A percentile compares a stretch with the other conserved stretches of the same genome.
Conservation (phyloP, 2,888 invertebrate genomes). For the Agrenia bidenticulata region DNA sequence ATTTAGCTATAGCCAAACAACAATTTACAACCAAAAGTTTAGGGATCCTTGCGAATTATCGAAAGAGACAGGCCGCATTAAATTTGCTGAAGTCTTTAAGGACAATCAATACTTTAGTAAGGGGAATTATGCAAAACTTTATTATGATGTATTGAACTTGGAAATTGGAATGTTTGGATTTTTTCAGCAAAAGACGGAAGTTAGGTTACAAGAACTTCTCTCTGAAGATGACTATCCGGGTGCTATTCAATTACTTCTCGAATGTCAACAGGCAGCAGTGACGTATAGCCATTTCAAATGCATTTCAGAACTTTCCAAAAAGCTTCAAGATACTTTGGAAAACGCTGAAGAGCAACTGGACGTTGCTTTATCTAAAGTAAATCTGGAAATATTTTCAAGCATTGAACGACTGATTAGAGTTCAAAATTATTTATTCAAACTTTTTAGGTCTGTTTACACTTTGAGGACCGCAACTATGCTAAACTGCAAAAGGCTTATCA, state of each 20-base stretch:
- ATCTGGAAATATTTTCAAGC: neutral
- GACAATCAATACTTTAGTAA: conserved; percentile 76
- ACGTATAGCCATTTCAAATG: conserved; percentile 87
- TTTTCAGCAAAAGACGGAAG: conserved; percentile 76
- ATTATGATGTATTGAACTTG: conserved; percentile 50
- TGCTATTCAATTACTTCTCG: conserved; percentile 84
- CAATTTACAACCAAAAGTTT: conserved; percentile 83
- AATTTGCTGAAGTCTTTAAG: conserved; percentile 76
- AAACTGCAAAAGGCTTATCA: conserved; percentile 85
- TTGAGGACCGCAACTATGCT: conserved; percentile 75
- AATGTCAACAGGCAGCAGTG: conserved; percentile 81
- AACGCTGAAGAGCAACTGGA: conserved; percentile 90
- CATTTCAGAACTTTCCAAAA: conserved; percentile 79
- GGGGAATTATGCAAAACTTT: conserved; percentile 43
- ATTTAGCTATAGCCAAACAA: conserved; percentile 73
- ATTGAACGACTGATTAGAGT: neutral
- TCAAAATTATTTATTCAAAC: conserved; percentile 14
- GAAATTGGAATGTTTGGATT: conserved; percentile 56
- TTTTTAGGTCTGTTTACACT: conserved; percentile 65
- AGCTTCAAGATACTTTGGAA: conserved; percentile 85
- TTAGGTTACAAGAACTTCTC: conserved; percentile 77
- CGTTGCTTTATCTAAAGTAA: conserved; percentile 75
- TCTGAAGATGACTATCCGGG: conserved; percentile 81
- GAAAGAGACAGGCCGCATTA: conserved; percentile 79
- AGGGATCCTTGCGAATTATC: conserved; percentile 85